Conservation (phyloP, 2,888 invertebrate genomes). For the Macaria notata region DNA sequence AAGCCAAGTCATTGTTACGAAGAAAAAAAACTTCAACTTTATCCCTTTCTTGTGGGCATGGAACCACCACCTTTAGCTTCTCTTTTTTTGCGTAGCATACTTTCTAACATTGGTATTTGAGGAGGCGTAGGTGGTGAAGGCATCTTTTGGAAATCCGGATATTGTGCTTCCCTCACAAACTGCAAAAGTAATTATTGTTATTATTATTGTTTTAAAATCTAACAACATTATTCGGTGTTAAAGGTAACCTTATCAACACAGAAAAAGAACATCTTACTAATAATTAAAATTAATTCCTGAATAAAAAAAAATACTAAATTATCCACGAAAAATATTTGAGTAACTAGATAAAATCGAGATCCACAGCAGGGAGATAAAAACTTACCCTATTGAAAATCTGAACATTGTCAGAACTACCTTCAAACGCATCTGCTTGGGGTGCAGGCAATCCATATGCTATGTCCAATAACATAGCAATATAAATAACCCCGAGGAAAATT, state of each 20-base stretch:
- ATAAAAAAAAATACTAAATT: too few species aligned
- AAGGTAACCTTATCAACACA: too few species aligned
- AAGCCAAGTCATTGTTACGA: too few species aligned
- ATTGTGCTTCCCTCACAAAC: conserved; percentile 49
- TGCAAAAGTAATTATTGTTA: conserved; percentile 1
- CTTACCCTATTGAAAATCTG: conserved; percentile 20
- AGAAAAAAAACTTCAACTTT: conserved; percentile 19
- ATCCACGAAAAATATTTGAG: too few species aligned
- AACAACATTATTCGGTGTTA: too few species aligned
- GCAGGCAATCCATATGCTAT: conserved; percentile 36
- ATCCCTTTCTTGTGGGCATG: conserved; percentile 70
- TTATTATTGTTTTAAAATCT: too few species aligned
- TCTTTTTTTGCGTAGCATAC: conserved; percentile 43
- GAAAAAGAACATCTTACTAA: too few species aligned
- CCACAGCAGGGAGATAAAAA: neutral
- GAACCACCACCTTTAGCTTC: conserved; percentile 71
- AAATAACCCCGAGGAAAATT: conserved; percentile 54
- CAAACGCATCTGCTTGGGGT: conserved; percentile 26
- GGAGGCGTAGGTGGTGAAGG: conserved; percentile 28
- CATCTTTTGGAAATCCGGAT: conserved; percentile 3
- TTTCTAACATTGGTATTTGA: conserved; percentile 27
- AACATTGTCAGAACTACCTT: conserved; percentile 27
- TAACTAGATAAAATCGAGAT: too few species aligned
- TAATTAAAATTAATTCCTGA: too few species aligned
- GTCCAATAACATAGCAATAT: conserved; percentile 37